Evolutionary conservation across 2,888 invertebrate genomes (phyloP).

Genomic region (Synergus gifuensis): DNA sequence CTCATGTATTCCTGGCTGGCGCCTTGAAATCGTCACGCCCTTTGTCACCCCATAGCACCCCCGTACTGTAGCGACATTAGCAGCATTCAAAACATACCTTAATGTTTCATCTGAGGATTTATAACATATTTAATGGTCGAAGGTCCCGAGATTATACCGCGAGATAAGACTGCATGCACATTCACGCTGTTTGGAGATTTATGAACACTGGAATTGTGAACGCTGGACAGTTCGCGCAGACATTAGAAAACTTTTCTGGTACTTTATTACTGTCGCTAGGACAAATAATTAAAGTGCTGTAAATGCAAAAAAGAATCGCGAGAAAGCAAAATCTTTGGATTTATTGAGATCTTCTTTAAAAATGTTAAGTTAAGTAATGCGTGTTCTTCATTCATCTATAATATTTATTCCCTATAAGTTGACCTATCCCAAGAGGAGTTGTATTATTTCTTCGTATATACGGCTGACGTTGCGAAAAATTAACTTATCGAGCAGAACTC

Average conservation of each 20-base stretch:
- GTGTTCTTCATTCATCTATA: too few species aligned
- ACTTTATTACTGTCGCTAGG: slow-evolving; percentile 63
- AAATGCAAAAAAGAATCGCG: not conserved
- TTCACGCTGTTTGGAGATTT: slow-evolving; percentile 67
- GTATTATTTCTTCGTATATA: slow-evolving; percentile 6
- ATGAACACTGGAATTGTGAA: slow-evolving; percentile 60
- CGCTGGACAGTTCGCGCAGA: slow-evolving; percentile 62
- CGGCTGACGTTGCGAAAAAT: slow-evolving; percentile 11
- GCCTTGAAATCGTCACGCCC: not conserved
- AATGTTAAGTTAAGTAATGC: too few species aligned
- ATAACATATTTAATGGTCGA: slow-evolving; percentile 68
- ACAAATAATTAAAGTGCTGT: not conserved
- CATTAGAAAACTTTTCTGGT: slow-evolving; percentile 66
- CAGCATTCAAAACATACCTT: slow-evolving; percentile 64
- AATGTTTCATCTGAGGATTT: slow-evolving; percentile 67
- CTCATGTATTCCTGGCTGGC: slow-evolving; percentile 19
- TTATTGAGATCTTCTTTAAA: not conserved
- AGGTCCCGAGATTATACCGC: slow-evolving; percentile 59
- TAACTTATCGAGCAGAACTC: slow-evolving; percentile 18
- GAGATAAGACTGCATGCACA: slow-evolving; percentile 59
- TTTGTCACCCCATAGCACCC: slow-evolving; percentile 11
- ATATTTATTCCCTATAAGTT: too few species aligned
- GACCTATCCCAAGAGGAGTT: not conserved
- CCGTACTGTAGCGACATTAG: slow-evolving; percentile 48
- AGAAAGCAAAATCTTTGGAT: not conserved